Evolutionary conservation across 2,113 vertebrate species (phyloP).

Genomic region (Microtus oregoni): DNA sequence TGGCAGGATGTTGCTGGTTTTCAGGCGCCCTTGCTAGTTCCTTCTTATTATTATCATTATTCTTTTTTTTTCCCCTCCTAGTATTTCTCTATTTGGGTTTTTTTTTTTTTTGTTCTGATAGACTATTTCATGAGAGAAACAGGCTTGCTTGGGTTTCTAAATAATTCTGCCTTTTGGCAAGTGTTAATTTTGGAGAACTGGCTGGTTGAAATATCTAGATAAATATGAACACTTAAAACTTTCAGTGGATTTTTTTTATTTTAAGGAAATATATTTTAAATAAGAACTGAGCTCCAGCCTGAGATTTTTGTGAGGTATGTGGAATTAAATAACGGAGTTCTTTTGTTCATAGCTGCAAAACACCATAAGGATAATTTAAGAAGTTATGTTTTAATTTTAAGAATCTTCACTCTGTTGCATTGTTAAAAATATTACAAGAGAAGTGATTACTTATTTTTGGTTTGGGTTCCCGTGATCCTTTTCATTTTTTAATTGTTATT

Average conservation of each 20-base stretch:
- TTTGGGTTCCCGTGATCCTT: not conserved
- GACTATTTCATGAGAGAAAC: constrained; percentile 50
- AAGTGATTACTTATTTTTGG: constrained; percentile 54
- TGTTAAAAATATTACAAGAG: constrained; percentile 11
- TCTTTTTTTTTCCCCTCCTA: constrained; percentile 17
- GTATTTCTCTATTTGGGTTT: constrained; percentile 25
- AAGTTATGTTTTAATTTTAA: constrained; percentile 44
- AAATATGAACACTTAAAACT: constrained; percentile 27
- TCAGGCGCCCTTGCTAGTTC: constrained; percentile 23
- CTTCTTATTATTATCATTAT: not conserved
- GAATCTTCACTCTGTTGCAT: not conserved
- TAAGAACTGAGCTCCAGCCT: constrained; percentile 2
- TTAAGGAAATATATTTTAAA: constrained; percentile 45
- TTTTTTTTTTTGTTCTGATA: constrained; percentile 43
- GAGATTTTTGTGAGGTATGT: constrained; percentile 47
- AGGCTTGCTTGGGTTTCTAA: not conserved
- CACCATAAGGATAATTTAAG: constrained; percentile 31
- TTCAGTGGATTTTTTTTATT: constrained; percentile 39
- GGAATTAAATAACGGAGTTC: constrained; percentile 66
- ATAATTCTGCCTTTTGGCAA: constrained; percentile 15
- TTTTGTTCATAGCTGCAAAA: constrained; percentile 75
- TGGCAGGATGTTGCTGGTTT: constrained; percentile 10
- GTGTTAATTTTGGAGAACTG: constrained; percentile 47
- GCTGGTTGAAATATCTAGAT: constrained; percentile 24
- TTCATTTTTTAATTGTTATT: constrained; percentile 53